Evolutionary conservation across 2,888 invertebrate species (phyloP), one percentile per base, ranked within the genome.

Genomic region (Torymus tubicola): DNA sequence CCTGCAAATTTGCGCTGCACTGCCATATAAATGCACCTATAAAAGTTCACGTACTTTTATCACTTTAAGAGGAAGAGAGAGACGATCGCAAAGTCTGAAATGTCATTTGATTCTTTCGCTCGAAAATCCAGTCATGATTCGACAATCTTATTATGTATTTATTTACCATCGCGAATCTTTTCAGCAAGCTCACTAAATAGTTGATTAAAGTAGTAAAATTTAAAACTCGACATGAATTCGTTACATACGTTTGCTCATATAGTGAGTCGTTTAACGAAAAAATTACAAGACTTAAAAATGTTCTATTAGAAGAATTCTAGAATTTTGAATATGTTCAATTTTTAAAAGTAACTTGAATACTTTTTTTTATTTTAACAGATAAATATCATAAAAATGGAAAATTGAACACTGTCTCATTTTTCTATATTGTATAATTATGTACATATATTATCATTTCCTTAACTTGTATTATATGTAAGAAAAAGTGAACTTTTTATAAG

Each of bases 21-120:
- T 79, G 79, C 76, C 73, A 73, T 53, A 65, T 55, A 60, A 63
- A 50, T 77, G 14, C 73, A 52, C 63, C 53, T 58, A 14, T 55
- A 67, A 53, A 57, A 78, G 18, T 60, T 69, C 77, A 16, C 16
- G 13, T 24, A 71, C 58, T 21, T 53, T 71, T 67, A 77, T 77
- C 57, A 74, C 69, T 24, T 70, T 65, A 57, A 42, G 1, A 69
- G 12, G n/a, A n/a, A 57, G 14, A 57, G 81, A 81, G 81, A 81
- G 78, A 71, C 74, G 24, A 55, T 81, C 63, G 63, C 52, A 63
- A 78, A 81, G 81, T 81, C 81, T 81, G 81, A 81, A 58, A 61
- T 31, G 13, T 58, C 16, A 18, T 71, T 70, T 64, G 60, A 60
- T 57, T 18, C 14, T 63, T 81, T 73, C 13, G 55, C 67, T 73